Base-by-base conservation (phyloP, 2,888 invertebrate species). In the Epinotia ramella region DNA sequence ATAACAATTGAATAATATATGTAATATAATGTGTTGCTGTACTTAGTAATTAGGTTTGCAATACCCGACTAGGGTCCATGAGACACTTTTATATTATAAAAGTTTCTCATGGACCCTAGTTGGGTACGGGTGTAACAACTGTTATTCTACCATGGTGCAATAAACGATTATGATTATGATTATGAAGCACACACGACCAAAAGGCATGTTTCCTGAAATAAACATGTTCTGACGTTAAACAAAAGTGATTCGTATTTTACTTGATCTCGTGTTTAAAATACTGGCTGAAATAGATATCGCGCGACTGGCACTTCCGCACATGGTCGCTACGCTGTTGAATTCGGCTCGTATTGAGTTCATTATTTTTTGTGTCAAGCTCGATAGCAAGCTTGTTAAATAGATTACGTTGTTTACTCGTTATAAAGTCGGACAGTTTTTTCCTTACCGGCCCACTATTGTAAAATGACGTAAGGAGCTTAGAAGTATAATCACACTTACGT, bases 221-320 rank as follows among this genome's bases (percentile, higher is more conserved):
- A 44, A 44, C 3, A 44, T 44, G 44, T 44, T 44, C 12, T 44
- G 44, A 44, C 9, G 44, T 44, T 44, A 44, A 44, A 9, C 13
- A 49, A 16, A 16, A 49, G 4, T 49, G 16, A 6, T 49, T 53
- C 53, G 16, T 53, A 16, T 53, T 16, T 53, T 53, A 7, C 7
- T 53, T 53, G n/a, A n/a, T n/a, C 53, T 53, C n/a, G n/a, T 7
- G 16, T 53, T 40, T 56, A 44, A 18, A 12, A 28, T 73, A 65
- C 24, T 64, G 63, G 0, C 13, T 12, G 13, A 44, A 28, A 33
- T 16, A 44, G 3, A 13, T 73, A 65, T 13, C n/a, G 63, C 53
- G 67, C 64, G 57, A 12, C 20, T 80, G 74, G 78, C 80, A 84
- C 83, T 86, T 87, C 85, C 86, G 85, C 79, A 79, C 76, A 72